phyloP scores from a whole-genome alignment of 1,140 invertebrate species.

The Himalopsyche phryganea region DNA sequence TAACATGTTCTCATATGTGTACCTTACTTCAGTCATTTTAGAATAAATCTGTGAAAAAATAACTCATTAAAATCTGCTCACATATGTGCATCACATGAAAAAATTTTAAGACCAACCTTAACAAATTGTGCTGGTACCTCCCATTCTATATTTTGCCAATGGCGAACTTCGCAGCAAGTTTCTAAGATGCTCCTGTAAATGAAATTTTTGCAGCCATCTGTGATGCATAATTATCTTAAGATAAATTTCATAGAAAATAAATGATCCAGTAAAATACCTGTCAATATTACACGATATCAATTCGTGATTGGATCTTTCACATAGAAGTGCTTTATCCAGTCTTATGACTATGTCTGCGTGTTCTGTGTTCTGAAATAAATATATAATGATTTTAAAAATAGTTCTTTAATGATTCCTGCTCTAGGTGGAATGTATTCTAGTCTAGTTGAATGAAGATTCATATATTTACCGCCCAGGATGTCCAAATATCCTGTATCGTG shows the following conservation, averaged over 20 bases:
- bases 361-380: constrained; percentile 16
- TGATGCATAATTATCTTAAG: too few relatives aligned
- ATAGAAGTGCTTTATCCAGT: constrained; percentile 70
- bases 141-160: constrained; percentile 54
- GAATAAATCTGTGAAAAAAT: constrained; percentile 52
- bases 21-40: constrained; percentile 61
- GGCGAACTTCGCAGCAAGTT: constrained; percentile 39
- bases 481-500: constrained; percentile 56
- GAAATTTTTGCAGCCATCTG: too few relatives aligned
- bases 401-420: too few relatives aligned
- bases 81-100: too few relatives aligned
- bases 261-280: too few relatives aligned
- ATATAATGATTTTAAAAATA: constrained; percentile 3
- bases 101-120: neutral
- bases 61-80: too few relatives aligned
- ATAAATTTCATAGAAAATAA: too few relatives aligned
- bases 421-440: neutral
- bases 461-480: constrained; percentile 45
- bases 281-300: constrained; percentile 78
- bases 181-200: constrained; percentile 34
- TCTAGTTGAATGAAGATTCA: neutral
- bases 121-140: constrained; percentile 50
- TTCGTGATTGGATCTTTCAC: constrained; percentile 57
- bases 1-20: constrained; percentile 70
- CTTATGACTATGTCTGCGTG: constrained; percentile 53